Conservation (phyloP, 2,113 vertebrate genomes). For the Archilochus colubris region DNA sequence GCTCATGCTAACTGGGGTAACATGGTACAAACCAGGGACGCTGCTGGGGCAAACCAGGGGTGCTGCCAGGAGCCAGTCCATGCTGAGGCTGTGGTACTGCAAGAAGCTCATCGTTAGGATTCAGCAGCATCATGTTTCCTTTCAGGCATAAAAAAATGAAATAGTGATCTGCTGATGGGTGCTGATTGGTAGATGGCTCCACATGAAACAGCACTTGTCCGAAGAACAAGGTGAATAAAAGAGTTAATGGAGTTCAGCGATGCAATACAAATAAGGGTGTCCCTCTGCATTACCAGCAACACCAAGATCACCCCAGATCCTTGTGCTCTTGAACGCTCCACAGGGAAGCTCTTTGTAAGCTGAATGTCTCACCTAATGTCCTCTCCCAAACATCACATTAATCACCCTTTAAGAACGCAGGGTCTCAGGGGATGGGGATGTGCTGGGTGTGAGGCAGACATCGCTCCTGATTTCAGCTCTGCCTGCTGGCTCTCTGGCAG, state of each 20-base stretch:
- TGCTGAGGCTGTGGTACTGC: rapidly evolving
- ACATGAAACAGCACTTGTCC: not conserved
- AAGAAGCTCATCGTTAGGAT: rapidly evolving
- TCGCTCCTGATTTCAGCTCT: rapidly evolving
- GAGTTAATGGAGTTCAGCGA: not conserved
- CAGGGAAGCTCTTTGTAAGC: not conserved
- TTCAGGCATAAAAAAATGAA: not conserved
- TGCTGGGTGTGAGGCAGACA: not conserved
- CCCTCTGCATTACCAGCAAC: slow-evolving; percentile 2
- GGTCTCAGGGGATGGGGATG: rapidly evolving
- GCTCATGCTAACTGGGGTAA: too few relatives aligned
- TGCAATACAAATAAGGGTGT: not conserved
- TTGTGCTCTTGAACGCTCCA: not conserved
- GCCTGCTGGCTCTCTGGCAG: rapidly evolving
- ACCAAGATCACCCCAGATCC: not conserved
- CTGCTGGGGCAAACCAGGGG: rapidly evolving
- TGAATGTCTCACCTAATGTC: not conserved
- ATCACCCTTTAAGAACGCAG: not conserved
- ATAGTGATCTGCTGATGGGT: not conserved
- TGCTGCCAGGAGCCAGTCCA: not conserved
- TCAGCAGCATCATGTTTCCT: not conserved
- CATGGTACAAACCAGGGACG: too few relatives aligned
- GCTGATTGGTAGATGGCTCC: not conserved
- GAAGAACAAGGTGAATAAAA: not conserved
- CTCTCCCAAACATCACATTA: not conserved